A percentile compares a stretch with the other conserved stretches of the same genome.
phyloP scores from a whole-genome alignment of 2,888 invertebrate species.

The Aelia acuminata region DNA sequence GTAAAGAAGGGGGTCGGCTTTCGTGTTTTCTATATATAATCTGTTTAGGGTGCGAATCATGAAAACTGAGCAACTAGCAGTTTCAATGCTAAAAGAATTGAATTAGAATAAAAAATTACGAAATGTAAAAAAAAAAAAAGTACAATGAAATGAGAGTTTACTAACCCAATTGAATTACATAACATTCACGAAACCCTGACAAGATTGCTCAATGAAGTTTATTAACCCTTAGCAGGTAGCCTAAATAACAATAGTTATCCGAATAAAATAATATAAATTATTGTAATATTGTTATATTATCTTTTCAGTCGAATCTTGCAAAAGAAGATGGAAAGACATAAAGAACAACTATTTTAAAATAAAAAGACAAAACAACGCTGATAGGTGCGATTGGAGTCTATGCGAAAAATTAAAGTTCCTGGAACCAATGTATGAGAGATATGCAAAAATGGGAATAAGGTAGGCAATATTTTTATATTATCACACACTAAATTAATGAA shows the following conservation, averaged over 20 bases:
- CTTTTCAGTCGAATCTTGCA: background rate
- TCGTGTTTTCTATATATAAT: no score
- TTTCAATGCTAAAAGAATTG: no score
- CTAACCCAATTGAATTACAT: background rate
- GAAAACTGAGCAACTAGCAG: no score
- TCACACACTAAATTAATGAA: no score
- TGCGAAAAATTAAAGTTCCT: background rate
- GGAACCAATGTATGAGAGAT: background rate
- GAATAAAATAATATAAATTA: no score
- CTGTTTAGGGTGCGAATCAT: no score
- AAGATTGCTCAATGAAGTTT: background rate
- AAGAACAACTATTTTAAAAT: conserved; percentile 42
- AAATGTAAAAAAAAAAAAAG: background rate
- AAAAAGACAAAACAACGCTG: conserved; percentile 10
- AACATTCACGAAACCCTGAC: background rate
- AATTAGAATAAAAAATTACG: no score
- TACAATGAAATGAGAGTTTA: background rate
- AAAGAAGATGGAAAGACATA: conserved; percentile 44
- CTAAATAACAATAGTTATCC: background rate
- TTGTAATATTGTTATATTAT: background rate
- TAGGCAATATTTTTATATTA: no score
- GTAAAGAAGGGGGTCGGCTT: no score
- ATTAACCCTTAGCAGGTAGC: background rate
- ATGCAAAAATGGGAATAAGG: background rate
- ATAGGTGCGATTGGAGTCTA: conserved; percentile 4